Evolutionary conservation across 2,113 vertebrate species (phyloP).

Genomic region (Pelecanoides urinatrix): DNA sequence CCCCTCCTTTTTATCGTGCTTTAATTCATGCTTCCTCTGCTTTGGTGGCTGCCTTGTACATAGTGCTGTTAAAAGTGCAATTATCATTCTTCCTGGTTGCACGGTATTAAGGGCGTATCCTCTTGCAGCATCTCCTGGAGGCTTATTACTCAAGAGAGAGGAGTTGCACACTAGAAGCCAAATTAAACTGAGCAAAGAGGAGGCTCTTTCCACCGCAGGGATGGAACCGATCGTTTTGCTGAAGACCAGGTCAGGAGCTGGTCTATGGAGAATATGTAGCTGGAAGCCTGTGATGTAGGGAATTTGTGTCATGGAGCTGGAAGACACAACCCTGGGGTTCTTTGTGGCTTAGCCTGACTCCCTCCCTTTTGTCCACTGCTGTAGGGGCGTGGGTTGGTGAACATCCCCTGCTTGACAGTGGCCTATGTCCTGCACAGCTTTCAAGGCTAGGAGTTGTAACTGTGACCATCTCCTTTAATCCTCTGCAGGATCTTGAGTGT

Average conservation of each 20-base stretch:
- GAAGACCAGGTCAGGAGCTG: not conserved
- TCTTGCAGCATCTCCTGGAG: slow-evolving; percentile 30
- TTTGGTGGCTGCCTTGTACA: slow-evolving; percentile 51
- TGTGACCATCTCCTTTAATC: not conserved
- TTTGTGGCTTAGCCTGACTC: not conserved
- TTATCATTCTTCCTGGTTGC: slow-evolving; percentile 66
- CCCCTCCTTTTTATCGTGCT: slow-evolving; percentile 32
- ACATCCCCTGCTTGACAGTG: not conserved
- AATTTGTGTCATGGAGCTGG: not conserved
- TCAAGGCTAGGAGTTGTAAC: not conserved
- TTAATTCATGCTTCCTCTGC: slow-evolving; percentile 60
- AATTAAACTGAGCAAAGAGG: slow-evolving; percentile 26
- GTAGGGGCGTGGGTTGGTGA: not conserved
- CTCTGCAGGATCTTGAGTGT: not conserved
- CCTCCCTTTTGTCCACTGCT: not conserved
- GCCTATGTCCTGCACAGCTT: not conserved
- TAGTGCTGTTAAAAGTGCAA: slow-evolving; percentile 37
- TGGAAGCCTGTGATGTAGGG: not conserved
- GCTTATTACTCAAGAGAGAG: slow-evolving; percentile 38
- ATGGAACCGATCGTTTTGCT: not conserved
- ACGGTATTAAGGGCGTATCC: slow-evolving; percentile 51
- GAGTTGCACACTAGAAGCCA: not conserved
- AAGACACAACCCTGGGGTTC: not conserved
- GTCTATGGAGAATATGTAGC: not conserved
- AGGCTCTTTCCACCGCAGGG: slow-evolving; percentile 5